Base-by-base conservation (phyloP, 2,888 invertebrate species). In the Acrocyrtus sp. region DNA sequence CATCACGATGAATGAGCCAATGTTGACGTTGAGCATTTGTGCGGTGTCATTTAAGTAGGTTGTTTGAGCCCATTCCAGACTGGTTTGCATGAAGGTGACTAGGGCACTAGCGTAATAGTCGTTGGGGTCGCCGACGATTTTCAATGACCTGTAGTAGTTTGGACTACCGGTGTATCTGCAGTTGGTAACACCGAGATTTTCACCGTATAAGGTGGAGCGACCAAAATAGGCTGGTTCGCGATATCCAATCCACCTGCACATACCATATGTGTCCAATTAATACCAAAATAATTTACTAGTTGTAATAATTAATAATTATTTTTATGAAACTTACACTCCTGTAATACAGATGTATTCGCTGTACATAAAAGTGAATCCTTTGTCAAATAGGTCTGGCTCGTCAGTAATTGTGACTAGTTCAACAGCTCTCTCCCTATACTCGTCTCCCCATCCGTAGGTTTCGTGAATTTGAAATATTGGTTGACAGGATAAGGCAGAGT, bases 251-350 rank as follows among this genome's bases (percentile, higher is more conserved):
- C 34, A 34, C 12, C 34, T 34, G n/a, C n/a, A n/a, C n/a, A n/a
- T n/a, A n/a, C n/a, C n/a, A n/a, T n/a, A n/a, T n/a, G n/a, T n/a
- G n/a, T n/a, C n/a, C n/a, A 34, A 34, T 34, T 34, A 34, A 34
- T 12, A 34, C 34, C 34, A 34, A 34, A 34, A 8, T 34, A 34
- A 34, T 5, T 8, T 8, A 34, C 5, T 12, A 34, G 34, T 34
- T 34, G 6, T 34, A 34, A 12, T 12, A 34, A 34, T 34, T 12
- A 5, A 34, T 34, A 34, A 34, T 34, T 34, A 34, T 8, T 34
- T n/a, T 12, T 12, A 34, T 12, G 12, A 34, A 15, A 57, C 57
- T 57, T 57, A 43, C 57, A 57, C 57, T 57, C 57, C 57, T 43
- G 24, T 43, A 21, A 43, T 39, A 39, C 57, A 57, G 1, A 43